phyloP scores from a whole-genome alignment of 2,797 vertebrate species.

The Falco biarmicus region DNA sequence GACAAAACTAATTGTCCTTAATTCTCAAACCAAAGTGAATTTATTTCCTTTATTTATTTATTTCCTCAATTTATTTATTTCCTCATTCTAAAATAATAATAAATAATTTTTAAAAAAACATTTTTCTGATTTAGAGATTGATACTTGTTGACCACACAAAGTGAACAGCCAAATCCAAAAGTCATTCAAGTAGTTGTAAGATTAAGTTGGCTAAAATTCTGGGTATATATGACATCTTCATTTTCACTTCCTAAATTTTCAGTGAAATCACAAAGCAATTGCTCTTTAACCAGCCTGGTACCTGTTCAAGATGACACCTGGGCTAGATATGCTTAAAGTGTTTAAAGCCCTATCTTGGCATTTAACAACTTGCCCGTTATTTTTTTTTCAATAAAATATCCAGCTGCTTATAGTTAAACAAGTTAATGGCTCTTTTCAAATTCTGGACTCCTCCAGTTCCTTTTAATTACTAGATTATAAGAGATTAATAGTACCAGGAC shows the following conservation, averaged over 20 bases:
- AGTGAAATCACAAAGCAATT: neutral
- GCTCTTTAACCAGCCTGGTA: neutral
- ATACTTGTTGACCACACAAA: neutral
- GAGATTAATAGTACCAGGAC: constrained; percentile 4
- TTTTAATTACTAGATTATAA: constrained; percentile 21
- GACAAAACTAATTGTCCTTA: neutral
- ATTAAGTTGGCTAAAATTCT: neutral
- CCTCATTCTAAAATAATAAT: neutral
- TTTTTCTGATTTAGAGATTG: neutral
- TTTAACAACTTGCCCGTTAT: neutral
- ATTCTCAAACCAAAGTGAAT: neutral
- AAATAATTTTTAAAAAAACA: neutral
- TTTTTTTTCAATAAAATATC: neutral
- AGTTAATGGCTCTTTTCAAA: constrained; percentile 9
- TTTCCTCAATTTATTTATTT: neutral
- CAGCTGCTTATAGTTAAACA: neutral
- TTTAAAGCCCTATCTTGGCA: neutral
- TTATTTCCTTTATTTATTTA: neutral
- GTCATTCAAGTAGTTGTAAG: neutral
- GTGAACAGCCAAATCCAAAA: neutral
- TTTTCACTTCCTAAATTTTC: neutral
- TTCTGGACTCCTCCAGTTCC: neutral
- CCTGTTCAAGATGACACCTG: neutral
- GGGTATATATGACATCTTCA: neutral
- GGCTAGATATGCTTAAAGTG: neutral